A percentile compares a stretch with the other conserved stretches of the same genome.
Conservation (phyloP, 2,888 invertebrate species). For the Chorisops tibialis region DNA sequence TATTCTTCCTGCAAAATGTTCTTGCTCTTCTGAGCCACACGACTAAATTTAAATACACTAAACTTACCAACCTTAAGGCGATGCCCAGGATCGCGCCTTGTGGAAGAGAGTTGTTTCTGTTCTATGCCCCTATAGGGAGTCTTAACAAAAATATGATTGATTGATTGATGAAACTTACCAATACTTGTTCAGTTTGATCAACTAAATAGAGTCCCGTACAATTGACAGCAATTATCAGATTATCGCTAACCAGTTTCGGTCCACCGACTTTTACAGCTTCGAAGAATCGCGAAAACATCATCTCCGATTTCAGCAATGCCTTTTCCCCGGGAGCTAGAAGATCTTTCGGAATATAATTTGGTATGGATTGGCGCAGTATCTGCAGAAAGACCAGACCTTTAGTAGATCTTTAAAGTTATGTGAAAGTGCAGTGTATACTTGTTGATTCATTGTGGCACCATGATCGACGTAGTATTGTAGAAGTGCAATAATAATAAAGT, state of each 20-base stretch:
- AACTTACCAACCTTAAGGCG: no score
- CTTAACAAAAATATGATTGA: no score
- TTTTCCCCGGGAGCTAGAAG: slow-evolving; percentile 57
- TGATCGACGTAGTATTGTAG: slow-evolving; percentile 87
- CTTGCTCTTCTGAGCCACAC: no score
- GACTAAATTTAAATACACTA: no score
- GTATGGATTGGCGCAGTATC: slow-evolving; percentile 40
- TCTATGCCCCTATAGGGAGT: no score
- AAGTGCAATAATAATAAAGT: slow-evolving; percentile 83
- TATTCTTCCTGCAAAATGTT: no score
- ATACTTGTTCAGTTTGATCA: slow-evolving; percentile 86
- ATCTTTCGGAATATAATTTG: slow-evolving; percentile 43
- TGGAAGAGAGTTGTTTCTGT: no score
- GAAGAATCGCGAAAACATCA: slow-evolving; percentile 90
- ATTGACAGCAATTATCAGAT: slow-evolving; percentile 89
- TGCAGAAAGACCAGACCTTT: no score
- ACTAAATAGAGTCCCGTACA: slow-evolving; percentile 91
- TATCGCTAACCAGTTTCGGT: slow-evolving; percentile 62
- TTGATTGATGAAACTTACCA: slow-evolving; percentile 53
- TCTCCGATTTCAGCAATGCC: slow-evolving; percentile 69
- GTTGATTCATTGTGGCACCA: slow-evolving; percentile 64
- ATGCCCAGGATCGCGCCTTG: no score
- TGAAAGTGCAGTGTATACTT: slow-evolving; percentile 53
- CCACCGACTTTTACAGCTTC: slow-evolving; percentile 80
- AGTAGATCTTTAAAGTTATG: background rate